Base-by-base conservation (phyloP, 2,113 vertebrate genomes). In the Haemorhous mexicanus region DNA sequence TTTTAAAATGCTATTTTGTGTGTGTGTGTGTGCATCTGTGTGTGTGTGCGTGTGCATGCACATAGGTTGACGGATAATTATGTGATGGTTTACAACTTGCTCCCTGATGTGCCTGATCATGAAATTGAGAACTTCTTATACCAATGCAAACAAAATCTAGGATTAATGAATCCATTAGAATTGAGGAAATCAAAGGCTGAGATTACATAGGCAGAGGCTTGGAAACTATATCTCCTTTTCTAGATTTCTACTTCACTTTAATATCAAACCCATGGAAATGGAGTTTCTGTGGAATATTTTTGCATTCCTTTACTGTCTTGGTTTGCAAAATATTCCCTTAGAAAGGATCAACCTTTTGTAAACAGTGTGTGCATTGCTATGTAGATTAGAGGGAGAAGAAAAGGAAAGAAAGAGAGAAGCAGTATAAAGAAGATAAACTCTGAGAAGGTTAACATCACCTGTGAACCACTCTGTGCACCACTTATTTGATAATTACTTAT, bases 41-140 rank as follows among this genome's bases (percentile, higher is more conserved):
- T 20, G 53, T 11, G 19, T 2, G 5, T 24, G 2, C 9, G 8
- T 55, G 9, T 15, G 0, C 39, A 27, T 0, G 1, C 20, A 27
- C 4, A 5, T 22, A 12, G 11, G 8, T n/a, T 16, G 10, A 17
- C 66, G 13, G 11, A 26, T 35, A 23, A 32, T 23, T 16, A 21
- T 32, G 5, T 43, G 22, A 27, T 30, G 8, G 13, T 68, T 78
- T 67, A 82, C 50, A 39, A 28, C 5, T n/a, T 32, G 8, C 4
- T 66, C 35, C 28, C 13, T 68, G 30, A 53, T 44, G 3, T 78
- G 7, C 37, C 30, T 70, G 22, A 63, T 78, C 16, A 41, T 27
- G 44, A 91, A 87, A 77, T 61, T 67, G 4, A 19, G 47, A 47
- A 28, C 55, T 81, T 89, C 89, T 47, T 27, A 10, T 64, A 67